Evolutionary conservation across 2,797 vertebrate genomes (phyloP).

Genomic region (Typhlichthys eigenmanni): DNA sequence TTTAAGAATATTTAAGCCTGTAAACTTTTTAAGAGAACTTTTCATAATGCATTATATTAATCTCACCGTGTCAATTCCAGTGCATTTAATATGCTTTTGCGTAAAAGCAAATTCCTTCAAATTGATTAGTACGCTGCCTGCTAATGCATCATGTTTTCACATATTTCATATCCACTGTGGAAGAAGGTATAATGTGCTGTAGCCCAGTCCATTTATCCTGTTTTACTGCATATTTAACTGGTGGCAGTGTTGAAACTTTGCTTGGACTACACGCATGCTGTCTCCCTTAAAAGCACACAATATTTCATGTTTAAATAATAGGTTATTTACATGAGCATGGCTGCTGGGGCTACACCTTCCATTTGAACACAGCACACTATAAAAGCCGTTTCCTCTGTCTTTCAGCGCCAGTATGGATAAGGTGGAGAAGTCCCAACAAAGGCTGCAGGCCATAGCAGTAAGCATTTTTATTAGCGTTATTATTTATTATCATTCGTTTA

Average conservation of each 20-base stretch:
- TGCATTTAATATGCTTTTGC: too few relatives aligned
- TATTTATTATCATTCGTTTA: not conserved
- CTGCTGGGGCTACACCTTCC: too few relatives aligned
- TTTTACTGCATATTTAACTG: not conserved
- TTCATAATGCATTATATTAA: not conserved
- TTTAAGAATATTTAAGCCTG: not conserved
- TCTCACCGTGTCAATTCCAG: not conserved
- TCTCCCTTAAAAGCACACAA: too few relatives aligned
- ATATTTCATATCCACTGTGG: not conserved
- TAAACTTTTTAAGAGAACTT: too few relatives aligned
- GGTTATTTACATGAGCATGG: too few relatives aligned
- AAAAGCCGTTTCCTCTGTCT: not conserved
- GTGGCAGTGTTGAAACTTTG: too few relatives aligned
- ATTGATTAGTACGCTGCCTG: not conserved
- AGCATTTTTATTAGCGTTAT: conserved; percentile 1
- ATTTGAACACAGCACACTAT: not conserved
- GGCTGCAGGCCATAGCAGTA: conserved; percentile 17
- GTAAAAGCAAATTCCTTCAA: too few relatives aligned
- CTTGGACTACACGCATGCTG: too few relatives aligned
- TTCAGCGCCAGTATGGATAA: conserved; percentile 12
- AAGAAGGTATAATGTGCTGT: not conserved
- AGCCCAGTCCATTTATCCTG: not conserved
- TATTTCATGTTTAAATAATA: too few relatives aligned
- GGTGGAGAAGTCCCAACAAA: conserved; percentile 25
- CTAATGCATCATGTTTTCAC: not conserved